Conservation (phyloP, 2,888 invertebrate genomes). For the Tenthredo distinguenda region DNA sequence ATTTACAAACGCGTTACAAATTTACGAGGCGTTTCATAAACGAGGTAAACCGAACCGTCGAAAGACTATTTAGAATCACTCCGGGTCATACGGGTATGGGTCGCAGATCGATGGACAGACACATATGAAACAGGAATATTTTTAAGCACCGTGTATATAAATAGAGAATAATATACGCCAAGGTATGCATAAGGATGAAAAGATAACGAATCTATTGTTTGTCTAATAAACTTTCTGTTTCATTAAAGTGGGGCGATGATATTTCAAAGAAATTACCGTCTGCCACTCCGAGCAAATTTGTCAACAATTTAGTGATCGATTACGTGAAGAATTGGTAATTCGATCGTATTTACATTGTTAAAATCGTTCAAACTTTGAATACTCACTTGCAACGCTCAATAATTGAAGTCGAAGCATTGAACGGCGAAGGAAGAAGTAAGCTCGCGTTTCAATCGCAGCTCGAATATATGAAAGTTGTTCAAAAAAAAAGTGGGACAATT, state of each 20-base stretch:
- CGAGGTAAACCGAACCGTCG: neutral
- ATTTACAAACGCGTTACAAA: neutral
- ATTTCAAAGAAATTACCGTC: no score
- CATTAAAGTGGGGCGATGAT: no score
- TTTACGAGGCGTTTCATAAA: neutral
- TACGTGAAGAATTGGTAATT: neutral
- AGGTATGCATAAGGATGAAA: neutral
- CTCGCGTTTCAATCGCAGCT: neutral
- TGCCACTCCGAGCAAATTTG: no score
- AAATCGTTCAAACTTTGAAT: neutral
- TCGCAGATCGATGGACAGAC: neutral
- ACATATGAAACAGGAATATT: neutral
- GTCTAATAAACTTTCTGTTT: neutral
- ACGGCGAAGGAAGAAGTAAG: neutral
- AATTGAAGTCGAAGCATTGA: constrained; percentile 40
- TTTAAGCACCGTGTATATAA: neutral
- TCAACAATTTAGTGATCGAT: neutral
- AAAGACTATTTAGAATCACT: constrained; percentile 6
- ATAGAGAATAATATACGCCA: neutral
- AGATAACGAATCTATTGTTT: neutral
- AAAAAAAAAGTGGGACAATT: neutral
- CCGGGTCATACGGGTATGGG: neutral
- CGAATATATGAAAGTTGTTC: neutral
- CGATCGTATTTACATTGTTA: neutral
- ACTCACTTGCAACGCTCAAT: constrained; percentile 39